Conservation (phyloP, 37 sponge, comb jelly and placozoan genomes). For the Ephydatia muelleri region DNA sequence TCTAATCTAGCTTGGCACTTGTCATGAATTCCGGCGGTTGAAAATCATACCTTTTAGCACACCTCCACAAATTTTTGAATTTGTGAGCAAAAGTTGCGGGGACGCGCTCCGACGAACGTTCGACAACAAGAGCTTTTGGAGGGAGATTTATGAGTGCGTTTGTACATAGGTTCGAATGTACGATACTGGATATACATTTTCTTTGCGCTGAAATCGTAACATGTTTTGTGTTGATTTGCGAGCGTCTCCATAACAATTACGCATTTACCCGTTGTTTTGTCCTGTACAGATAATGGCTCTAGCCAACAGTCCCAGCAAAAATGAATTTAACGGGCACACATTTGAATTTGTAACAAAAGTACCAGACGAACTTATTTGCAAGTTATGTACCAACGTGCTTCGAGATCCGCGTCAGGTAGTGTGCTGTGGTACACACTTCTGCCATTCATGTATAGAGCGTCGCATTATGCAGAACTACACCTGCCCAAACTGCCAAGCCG, state of each 20-base stretch:
- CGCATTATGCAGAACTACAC: conserved; percentile 29
- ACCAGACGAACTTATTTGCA: conserved; percentile 57
- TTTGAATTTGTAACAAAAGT: conserved; percentile 59
- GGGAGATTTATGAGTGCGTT: neutral
- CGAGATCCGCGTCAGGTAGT: conserved; percentile 62
- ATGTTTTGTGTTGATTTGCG: neutral
- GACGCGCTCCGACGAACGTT: neutral
- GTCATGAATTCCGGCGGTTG: neutral
- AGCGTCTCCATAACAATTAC: neutral
- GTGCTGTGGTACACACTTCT: conserved; percentile 75
- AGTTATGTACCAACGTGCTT: conserved; percentile 46
- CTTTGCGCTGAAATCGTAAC: too few relatives aligned
- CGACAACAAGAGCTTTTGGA: neutral
- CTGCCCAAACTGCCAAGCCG: conserved; percentile 66
- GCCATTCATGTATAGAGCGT: conserved; percentile 55
- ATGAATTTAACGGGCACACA: conserved; percentile 13
- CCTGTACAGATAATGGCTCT: conserved; percentile 43
- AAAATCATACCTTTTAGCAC: neutral
- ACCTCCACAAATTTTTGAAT: neutral
- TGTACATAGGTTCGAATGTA: neutral
- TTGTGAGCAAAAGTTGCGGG: neutral
- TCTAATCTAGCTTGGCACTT: neutral
- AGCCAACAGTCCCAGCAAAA: conserved; percentile 14
- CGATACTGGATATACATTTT: too few relatives aligned
- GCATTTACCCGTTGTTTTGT: neutral